Evolutionary conservation across 2,797 vertebrate species (phyloP).

Genomic region (Neostethus bicornis): DNA sequence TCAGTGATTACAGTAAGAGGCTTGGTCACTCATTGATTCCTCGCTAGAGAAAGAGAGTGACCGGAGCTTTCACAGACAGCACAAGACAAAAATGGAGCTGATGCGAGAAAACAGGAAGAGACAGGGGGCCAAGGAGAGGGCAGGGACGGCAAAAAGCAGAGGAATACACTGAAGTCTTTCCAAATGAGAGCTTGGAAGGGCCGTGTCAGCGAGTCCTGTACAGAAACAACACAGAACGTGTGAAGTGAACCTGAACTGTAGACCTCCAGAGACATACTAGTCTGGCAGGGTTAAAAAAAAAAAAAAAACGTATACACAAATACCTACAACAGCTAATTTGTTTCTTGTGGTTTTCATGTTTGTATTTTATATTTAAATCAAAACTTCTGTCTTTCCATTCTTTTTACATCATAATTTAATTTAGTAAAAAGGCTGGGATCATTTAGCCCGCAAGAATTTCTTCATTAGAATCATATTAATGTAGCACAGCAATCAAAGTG

Average conservation of each 20-base stretch:
- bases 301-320: neutral
- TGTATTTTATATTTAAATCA: neutral
- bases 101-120: constrained; percentile 69
- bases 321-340: constrained; percentile 8
- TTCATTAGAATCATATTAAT: constrained; percentile 40
- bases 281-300: constrained; percentile 15
- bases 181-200: constrained; percentile 60
- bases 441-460: constrained; percentile 39
- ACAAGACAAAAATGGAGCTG: constrained; percentile 71
- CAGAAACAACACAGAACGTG: constrained; percentile 44
- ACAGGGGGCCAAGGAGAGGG: constrained; percentile 75
- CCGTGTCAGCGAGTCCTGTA: constrained; percentile 55
- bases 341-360: constrained; percentile 1
- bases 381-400: constrained; percentile 28
- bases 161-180: constrained; percentile 52
- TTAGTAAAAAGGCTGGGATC: constrained; percentile 36
- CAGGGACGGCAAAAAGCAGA: constrained; percentile 65
- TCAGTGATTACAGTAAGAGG: constrained; percentile 83
- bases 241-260: constrained; percentile 58
- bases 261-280: constrained; percentile 34
- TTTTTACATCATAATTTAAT: constrained; percentile 36
- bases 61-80: constrained; percentile 54
- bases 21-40: constrained; percentile 75
- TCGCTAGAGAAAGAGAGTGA: constrained; percentile 33
- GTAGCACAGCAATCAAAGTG: constrained; percentile 47